Evolutionary conservation across 2,113 vertebrate species (phyloP).

Genomic region (Tragelaphus scriptus): DNA sequence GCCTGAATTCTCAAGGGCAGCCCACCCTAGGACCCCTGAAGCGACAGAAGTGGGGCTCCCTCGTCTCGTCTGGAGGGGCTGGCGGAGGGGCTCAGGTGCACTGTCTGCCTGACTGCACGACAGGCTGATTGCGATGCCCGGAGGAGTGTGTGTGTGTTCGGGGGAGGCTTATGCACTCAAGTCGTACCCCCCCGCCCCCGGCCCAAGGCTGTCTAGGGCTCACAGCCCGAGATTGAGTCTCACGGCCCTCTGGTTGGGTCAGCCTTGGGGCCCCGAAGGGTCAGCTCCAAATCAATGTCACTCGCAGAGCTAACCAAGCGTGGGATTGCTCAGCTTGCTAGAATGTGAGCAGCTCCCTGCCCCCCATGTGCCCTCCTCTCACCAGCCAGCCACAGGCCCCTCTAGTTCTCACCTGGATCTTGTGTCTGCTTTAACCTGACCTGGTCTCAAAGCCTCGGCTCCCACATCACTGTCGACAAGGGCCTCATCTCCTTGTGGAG

Average conservation of each 20-base stretch:
- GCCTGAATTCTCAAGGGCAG: background rate
- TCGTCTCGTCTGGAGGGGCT: background rate
- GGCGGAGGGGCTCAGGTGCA: background rate
- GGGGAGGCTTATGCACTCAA: background rate
- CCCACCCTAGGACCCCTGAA: background rate
- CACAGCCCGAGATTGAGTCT: background rate
- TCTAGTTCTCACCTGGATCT: background rate
- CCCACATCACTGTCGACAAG: background rate
- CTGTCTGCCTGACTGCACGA: accelerated
- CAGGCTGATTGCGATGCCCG: background rate
- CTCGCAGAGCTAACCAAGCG: background rate
- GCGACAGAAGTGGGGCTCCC: background rate
- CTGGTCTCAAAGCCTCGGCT: background rate
- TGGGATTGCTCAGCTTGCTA: background rate
- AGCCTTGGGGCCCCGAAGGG: background rate
- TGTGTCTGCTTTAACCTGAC: too few relatives aligned
- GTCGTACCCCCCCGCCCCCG: accelerated
- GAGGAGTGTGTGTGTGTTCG: accelerated
- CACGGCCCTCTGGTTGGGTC: background rate
- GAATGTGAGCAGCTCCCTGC: accelerated
- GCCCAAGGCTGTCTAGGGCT: background rate
- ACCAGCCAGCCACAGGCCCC: accelerated
- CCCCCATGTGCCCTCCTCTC: accelerated
- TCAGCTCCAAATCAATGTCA: background rate
- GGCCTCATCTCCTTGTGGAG: background rate